Base-by-base conservation (phyloP, 1,140 invertebrate species). In the Rhagoletis pomonella region DNA sequence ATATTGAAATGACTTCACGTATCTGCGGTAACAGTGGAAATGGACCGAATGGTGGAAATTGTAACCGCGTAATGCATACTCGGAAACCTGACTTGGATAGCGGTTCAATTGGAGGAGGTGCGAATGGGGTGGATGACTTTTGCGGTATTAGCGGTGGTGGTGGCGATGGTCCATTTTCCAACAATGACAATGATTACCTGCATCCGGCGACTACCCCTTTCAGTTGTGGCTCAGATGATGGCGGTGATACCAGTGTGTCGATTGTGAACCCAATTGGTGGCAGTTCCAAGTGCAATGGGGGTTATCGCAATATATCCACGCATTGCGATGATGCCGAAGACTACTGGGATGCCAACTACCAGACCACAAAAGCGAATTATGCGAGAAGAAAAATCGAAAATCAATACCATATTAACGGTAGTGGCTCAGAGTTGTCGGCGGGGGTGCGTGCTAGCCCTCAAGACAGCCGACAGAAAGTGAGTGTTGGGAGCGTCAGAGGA, bases 271-370 rank as follows among this genome's bases (percentile, higher is more conserved):
- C 93, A 50, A 92, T 90, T 62, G 90, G 91, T 67, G 91, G 86
- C 6, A 87, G 87, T 55, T 50, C 81, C 29, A 89, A 94, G 89
- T 95, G 95, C 88, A 94, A 95, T 89, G 95, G 96, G 17, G 95
- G 96, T 89, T 96, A 96, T 90, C 94, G 95, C 88, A 95, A 96
- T 87, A 95, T 96, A 67, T 95, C 96, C 29, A 95, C 94, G 60
- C 90, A 92, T 87, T 92, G 91, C 39, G 95, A 95, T 87, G 96
- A 96, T 88, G 90, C 90, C 47, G 92, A 87, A 17, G 94, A 94
- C 0, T 95, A 95, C 88, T 94, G 95, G 47, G 95, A 95, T 60
- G 95, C 94, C 87, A 94, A 94, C n/a, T 77, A 88, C 59, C 87
- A 85, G 42, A n/a, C 60, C 19, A 59, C 42, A 7, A 81, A 67